Evolutionary conservation across 35 echinoderm and acorn worm genomes (phyloP), one percentile per base, ranked within the genome.

Genomic region (Heliocidaris erythrogramma): DNA sequence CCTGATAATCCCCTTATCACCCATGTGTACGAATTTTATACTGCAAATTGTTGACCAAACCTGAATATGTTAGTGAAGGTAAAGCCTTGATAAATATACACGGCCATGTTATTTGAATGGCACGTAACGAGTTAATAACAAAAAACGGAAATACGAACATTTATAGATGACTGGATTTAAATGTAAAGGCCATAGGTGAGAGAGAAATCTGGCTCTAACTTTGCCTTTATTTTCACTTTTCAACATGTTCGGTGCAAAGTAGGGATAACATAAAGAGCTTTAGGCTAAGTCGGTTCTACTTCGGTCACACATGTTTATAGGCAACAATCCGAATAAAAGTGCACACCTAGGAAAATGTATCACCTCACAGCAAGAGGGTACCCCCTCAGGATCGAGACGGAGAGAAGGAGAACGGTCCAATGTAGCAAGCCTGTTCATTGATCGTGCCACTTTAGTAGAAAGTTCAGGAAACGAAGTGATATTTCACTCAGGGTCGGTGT

Each of bases 401-500:
- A 27, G 21, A 78, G 65, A 78, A 21, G 4, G 18, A 78, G 65
- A 78, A 21, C 18, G 21, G 65, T 78, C 18, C 65, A 7, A 21
- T 78, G 65, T 78, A 78, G 65, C 65, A 78, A 78, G 27, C 18
- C n/a, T 78, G 18, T 8, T 78, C 65, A 78, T 78, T 78, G 65
- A 78, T 78, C 65, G 65, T 78, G 65, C 65, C 65, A 78, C 65
- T 78, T 18, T 21, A 78, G 65, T 18, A 78, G 65, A 78, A 78
- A 78, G 65, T 78, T 78, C 65, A 78, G 65, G 65, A 78, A 78
- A n/a, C 27, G 65, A 78, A 78, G 65, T 78, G 65, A 78, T 78
- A 78, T 78, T 78, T 78, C 65, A 78, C 65, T 78, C 18, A 78
- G 65, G 65, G 18, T 78, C 65, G n/a, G 65, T 78, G 65, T 78